Conservation (phyloP, 1,140 invertebrate species). For the Tenebrio molitor region DNA sequence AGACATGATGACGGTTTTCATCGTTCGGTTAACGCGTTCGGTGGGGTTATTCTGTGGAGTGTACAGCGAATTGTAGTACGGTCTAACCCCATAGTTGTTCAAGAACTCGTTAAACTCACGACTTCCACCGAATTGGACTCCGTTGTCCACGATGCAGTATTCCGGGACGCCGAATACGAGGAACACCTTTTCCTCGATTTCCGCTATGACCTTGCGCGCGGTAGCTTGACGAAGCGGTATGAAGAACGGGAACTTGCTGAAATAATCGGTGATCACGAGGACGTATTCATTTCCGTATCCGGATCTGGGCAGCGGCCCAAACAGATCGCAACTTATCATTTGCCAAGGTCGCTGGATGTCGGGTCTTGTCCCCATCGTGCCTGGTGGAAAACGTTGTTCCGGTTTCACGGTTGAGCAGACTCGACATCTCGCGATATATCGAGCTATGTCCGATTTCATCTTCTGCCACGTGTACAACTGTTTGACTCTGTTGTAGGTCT, state of each 20-base stretch:
- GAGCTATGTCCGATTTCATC: slow-evolving; percentile 18
- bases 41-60: slow-evolving; percentile 46
- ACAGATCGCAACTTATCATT: slow-evolving; percentile 9
- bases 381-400: slow-evolving; percentile 5
- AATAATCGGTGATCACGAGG: too few species aligned
- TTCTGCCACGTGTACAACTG: slow-evolving; percentile 21
- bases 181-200: too few species aligned
- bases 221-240: too few species aligned
- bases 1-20: slow-evolving; percentile 59
- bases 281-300: too few species aligned
- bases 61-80: too few species aligned
- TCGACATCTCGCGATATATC: not conserved
- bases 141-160: too few species aligned
- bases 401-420: slow-evolving; percentile 6
- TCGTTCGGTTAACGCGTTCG: slow-evolving; percentile 60
- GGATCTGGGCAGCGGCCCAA: slow-evolving; percentile 4
- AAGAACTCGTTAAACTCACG: too few species aligned
- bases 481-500: slow-evolving; percentile 17
- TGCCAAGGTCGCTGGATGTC: slow-evolving; percentile 2
- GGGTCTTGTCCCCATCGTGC: slow-evolving; percentile 2
- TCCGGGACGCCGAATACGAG: too few species aligned
- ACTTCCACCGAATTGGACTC: too few species aligned
- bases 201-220: too few species aligned
- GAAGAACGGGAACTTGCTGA: too few species aligned
- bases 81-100: too few species aligned